These are phyloP conservation scores for Bubo scandiacus DNA, from an alignment of 2,113 vertebrate genomes.

Conservation along the genomic window DNA sequence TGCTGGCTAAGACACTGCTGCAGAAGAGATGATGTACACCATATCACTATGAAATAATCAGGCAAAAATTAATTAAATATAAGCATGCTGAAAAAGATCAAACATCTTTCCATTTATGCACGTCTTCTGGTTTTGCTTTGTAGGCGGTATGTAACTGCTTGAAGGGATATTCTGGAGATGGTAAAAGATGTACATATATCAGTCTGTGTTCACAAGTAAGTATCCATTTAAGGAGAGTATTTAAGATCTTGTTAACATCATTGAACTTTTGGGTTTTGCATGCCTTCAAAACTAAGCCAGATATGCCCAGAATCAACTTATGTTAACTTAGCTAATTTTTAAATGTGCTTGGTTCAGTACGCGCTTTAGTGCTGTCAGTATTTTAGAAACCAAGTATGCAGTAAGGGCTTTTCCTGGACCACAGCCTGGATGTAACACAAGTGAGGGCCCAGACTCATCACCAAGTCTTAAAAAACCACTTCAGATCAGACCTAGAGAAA, in stretches of 20 bases:
- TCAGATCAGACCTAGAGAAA: not conserved
- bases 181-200: constrained; percentile 79
- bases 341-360: not conserved
- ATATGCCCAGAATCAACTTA: not conserved
- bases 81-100: not conserved
- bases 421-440: not conserved
- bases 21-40: not conserved
- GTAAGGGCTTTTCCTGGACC: not conserved
- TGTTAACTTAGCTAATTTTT: not conserved
- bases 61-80: not conserved
- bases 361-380: not conserved
- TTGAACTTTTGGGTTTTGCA: not conserved
- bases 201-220: constrained; percentile 82
- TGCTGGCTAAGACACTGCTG: not conserved
- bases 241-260: not conserved
- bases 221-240: not conserved
- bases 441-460: not conserved
- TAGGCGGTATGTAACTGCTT: constrained; percentile 87
- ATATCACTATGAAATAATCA: not conserved
- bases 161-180: constrained; percentile 79
- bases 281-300: not conserved
- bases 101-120: not conserved
- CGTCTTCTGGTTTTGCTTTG: not conserved
- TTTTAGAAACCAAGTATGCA: not conserved
- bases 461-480: not conserved